phyloP scores from a whole-genome alignment of 2,113 vertebrate species.

The Glareola pratincola region DNA sequence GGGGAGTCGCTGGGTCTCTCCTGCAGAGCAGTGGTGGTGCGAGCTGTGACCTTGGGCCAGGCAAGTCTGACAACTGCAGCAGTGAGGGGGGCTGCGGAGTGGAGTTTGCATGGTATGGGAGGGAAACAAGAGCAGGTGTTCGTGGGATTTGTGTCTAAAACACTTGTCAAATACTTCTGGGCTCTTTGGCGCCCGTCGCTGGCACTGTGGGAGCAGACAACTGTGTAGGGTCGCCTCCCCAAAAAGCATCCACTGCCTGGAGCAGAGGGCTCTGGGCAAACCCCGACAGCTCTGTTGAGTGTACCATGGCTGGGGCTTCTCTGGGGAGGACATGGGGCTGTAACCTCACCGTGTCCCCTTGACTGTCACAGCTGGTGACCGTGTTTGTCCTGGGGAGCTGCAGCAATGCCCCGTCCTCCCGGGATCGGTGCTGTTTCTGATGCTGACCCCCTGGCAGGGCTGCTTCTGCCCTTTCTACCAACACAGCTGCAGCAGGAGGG shows the following conservation, averaged over 20 bases:
- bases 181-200: neutral
- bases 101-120: accelerated
- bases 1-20: accelerated
- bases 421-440: accelerated
- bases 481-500: neutral
- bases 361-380: neutral
- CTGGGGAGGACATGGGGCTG: neutral
- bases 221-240: neutral
- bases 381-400: neutral
- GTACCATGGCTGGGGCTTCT: neutral
- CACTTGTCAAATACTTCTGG: neutral
- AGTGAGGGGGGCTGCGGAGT: neutral
- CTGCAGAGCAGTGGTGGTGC: no score
- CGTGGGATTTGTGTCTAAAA: neutral
- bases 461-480: neutral
- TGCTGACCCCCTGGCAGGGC: accelerated
- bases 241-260: neutral
- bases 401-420: neutral
- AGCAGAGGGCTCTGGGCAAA: neutral
- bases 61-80: accelerated
- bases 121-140: neutral
- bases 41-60: neutral
- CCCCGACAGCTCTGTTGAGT: accelerated
- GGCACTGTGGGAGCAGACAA: neutral
- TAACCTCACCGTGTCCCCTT: neutral